phyloP scores from a whole-genome alignment of 2,113 vertebrate genomes.

The Rhadina sibilatrix region DNA sequence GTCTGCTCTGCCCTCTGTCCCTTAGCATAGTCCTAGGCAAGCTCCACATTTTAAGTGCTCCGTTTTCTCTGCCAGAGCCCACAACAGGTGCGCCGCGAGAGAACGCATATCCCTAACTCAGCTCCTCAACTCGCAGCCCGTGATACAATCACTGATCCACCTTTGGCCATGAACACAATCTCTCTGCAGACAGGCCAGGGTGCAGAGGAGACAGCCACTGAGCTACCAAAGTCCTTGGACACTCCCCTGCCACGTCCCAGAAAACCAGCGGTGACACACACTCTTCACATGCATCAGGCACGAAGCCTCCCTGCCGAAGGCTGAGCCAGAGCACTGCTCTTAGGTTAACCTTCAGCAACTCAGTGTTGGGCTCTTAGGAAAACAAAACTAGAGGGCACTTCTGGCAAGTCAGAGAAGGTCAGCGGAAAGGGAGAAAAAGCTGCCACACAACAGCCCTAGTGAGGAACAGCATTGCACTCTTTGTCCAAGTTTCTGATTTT shows the following conservation, averaged over 20 bases:
- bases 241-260: neutral
- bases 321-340: neutral
- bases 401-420: neutral
- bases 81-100: rapidly evolving
- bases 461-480: neutral
- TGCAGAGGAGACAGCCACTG: neutral
- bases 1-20: neutral
- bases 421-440: neutral
- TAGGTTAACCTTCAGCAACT: neutral
- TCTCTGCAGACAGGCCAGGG: neutral
- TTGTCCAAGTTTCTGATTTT: slow-evolving; percentile 34
- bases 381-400: neutral
- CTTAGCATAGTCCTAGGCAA: neutral
- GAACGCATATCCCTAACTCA: neutral
- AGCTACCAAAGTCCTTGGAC: neutral
- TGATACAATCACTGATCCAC: rapidly evolving
- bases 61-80: neutral
- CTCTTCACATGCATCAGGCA: neutral
- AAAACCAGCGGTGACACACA: neutral
- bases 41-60: neutral
- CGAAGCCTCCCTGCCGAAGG: neutral
- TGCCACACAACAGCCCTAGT: neutral
- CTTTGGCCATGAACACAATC: neutral
- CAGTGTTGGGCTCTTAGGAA: rapidly evolving
- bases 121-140: neutral